Evolutionary conservation across 2,113 vertebrate species (phyloP).

Genomic region (Numenius arquata): DNA sequence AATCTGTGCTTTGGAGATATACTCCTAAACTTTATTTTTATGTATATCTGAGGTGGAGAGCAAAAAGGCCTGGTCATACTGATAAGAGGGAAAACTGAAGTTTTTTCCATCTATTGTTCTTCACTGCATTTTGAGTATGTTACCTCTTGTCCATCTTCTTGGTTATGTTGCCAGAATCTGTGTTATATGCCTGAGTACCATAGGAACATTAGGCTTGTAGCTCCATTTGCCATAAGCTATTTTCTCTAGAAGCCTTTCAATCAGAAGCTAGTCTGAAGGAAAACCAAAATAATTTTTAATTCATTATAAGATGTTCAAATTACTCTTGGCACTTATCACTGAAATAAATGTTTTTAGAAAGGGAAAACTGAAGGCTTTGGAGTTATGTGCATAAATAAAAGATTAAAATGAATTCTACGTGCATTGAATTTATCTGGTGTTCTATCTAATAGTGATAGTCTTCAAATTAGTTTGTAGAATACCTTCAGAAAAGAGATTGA

Average conservation of each 20-base stretch:
- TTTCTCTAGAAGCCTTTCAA: not conserved
- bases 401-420: not conserved
- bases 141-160: too few species aligned
- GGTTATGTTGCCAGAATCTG: rapidly evolving
- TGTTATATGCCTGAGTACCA: rapidly evolving
- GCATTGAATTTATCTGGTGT: not conserved
- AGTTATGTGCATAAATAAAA: not conserved
- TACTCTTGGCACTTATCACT: not conserved
- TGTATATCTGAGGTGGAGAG: not conserved
- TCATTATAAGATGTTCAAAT: not conserved
- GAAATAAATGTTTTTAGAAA: not conserved
- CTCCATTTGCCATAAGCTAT: rapidly evolving
- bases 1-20: not conserved
- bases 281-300: not conserved
- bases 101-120: not conserved
- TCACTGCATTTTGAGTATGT: too few species aligned
- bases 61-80: not conserved
- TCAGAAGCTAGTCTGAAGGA: not conserved
- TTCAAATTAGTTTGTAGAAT: not conserved
- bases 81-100: too few species aligned
- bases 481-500: not conserved
- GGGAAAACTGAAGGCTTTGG: not conserved
- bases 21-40: not conserved
- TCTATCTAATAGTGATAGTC: not conserved
- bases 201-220: not conserved